Conservation (phyloP, 1,140 invertebrate species). For the Drosophila kanapiae region DNA sequence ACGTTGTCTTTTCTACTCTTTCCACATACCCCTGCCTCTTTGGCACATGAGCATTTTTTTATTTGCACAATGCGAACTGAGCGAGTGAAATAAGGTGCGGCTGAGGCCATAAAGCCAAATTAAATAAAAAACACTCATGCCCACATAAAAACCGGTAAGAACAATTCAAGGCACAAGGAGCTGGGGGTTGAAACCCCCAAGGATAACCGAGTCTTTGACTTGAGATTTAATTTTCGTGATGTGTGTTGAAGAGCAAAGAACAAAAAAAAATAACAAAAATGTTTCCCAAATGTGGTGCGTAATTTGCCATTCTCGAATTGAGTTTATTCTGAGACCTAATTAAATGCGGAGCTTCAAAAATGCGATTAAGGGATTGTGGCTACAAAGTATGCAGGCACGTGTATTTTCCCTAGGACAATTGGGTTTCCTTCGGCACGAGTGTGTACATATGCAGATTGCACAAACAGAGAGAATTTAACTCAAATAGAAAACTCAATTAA, state of each 20-base stretch:
- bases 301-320: conserved; percentile 53
- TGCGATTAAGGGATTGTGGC: conserved; percentile 51
- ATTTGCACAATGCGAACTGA: conserved; percentile 57
- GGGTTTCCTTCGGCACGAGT: not conserved
- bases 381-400: conserved; percentile 12
- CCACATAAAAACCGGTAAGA: conserved; percentile 8
- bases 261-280: conserved; percentile 20
- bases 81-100: conserved; percentile 74
- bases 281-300: conserved; percentile 70
- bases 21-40: conserved; percentile 55
- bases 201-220: conserved; percentile 46
- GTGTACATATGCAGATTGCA: conserved; percentile 11
- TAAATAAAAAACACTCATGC: conserved; percentile 66
- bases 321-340: conserved; percentile 65
- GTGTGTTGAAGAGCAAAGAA: conserved; percentile 6
- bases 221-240: conserved; percentile 72
- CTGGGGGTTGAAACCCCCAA: not conserved
- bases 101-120: conserved; percentile 76
- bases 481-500: conserved; percentile 33
- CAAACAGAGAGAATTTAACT: conserved; percentile 20
- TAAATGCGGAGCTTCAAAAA: conserved; percentile 65
- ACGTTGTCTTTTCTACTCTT: not conserved
- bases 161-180: conserved; percentile 2
- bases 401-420: too few species aligned
- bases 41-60: conserved; percentile 71